These are phyloP conservation scores for Meleagris gallopavo DNA, from an alignment of 2,113 vertebrate species.

Conservation along the genomic window DNA sequence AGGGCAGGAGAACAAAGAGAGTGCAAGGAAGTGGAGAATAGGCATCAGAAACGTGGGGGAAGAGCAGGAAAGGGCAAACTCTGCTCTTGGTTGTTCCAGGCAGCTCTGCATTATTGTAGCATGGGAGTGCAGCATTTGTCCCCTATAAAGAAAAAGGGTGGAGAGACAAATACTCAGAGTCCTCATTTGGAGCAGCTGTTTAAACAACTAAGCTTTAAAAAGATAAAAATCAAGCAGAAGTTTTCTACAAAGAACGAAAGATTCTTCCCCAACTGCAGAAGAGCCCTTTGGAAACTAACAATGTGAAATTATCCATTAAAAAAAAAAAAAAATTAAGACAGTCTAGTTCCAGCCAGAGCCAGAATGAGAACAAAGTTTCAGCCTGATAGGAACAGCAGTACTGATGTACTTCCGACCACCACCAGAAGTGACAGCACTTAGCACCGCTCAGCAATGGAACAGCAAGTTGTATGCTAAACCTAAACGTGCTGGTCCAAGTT, in stretches of 20 bases:
- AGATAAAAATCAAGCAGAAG: not conserved
- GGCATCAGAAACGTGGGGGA: not conserved
- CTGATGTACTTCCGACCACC: not conserved
- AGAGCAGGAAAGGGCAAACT: not conserved
- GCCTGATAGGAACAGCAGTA: not conserved
- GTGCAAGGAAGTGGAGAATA: not conserved
- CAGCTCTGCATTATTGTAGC: not conserved
- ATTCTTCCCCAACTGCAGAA: not conserved
- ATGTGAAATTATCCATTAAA: not conserved
- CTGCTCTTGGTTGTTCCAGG: not conserved
- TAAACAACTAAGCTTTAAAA: not conserved
- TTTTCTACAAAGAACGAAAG: not conserved
- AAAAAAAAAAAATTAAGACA: not conserved
- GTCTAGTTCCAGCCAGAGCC: not conserved
- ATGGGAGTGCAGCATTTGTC: not conserved
- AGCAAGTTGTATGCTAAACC: not conserved
- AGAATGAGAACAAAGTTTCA: not conserved
- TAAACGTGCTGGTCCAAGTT: not conserved
- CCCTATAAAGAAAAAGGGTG: not conserved
- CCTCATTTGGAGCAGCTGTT: not conserved
- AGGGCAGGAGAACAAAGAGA: conserved; percentile 40
- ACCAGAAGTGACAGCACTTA: not conserved
- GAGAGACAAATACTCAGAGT: not conserved
- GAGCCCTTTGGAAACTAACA: not conserved
- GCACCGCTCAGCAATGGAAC: not conserved